Conservation (phyloP, 2,113 vertebrate genomes). For the Pimephales promelas region DNA sequence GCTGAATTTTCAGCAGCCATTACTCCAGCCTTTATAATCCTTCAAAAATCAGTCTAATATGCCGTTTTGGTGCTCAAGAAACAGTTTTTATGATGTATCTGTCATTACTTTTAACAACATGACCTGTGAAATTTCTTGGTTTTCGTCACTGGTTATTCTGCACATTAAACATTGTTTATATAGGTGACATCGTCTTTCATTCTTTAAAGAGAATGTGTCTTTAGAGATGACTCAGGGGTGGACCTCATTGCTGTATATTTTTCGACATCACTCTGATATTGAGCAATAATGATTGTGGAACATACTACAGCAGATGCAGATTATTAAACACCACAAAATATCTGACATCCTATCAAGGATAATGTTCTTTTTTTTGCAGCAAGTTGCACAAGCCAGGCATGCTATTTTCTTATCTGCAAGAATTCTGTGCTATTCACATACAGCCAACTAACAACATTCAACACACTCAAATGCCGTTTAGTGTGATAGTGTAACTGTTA, state of each 20-base stretch:
- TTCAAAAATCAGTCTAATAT: no score
- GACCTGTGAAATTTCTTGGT: neutral
- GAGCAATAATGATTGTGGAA: neutral
- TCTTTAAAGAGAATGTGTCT: neutral
- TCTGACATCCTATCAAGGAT: neutral
- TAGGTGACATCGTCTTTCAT: neutral
- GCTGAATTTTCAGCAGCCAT: neutral
- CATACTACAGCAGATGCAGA: neutral
- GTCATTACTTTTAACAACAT: neutral
- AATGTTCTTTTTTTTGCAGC: neutral
- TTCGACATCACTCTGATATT: neutral
- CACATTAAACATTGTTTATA: neutral
- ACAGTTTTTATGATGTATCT: no score
- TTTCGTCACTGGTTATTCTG: no score
- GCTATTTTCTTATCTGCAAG: neutral
- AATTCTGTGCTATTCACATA: no score
- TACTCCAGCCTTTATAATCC: neutral
- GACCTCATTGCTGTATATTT: neutral
- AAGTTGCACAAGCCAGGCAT: neutral
- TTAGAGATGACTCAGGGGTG: neutral
- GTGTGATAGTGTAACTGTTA: no score
- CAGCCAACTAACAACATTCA: no score
- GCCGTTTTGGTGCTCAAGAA: no score
- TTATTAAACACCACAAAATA: conserved; percentile 2
- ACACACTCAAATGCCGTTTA: no score